phyloP scores from a whole-genome alignment of 2,888 invertebrate genomes.

The Tetramorium bicarinatum region DNA sequence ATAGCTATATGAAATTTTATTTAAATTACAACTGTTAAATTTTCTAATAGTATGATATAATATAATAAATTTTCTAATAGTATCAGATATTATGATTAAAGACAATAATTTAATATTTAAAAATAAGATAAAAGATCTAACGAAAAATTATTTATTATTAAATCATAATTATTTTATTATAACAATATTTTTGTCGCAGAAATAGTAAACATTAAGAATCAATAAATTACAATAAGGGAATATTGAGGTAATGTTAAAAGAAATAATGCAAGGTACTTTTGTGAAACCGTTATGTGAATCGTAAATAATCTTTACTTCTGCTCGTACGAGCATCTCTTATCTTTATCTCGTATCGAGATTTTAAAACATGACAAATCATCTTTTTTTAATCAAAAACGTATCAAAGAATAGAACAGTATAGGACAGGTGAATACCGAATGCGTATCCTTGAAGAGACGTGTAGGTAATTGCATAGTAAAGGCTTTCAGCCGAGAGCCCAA shows the following conservation, averaged over 20 bases:
- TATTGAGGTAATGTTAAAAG: not conserved
- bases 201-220: not conserved
- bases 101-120: not conserved
- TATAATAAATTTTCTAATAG: not conserved
- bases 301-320: not conserved
- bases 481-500: constrained; percentile 36
- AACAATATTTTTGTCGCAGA: not conserved
- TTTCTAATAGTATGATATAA: not conserved
- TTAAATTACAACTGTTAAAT: not conserved
- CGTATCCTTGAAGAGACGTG: constrained; percentile 31
- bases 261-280: not conserved
- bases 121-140: not conserved
- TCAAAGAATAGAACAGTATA: not conserved
- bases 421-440: not conserved
- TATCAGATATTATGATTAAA: not conserved
- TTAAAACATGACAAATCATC: not conserved
- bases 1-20: not conserved
- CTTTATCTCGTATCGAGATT: not conserved
- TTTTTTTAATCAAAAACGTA: not conserved
- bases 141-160: constrained; percentile 2
- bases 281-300: not conserved
- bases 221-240: not conserved
- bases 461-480: constrained; percentile 49
- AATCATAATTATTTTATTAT: not conserved
- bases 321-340: not conserved